Conservation (phyloP, 2,113 vertebrate species). For the Leptobrachium ailaonicum region DNA sequence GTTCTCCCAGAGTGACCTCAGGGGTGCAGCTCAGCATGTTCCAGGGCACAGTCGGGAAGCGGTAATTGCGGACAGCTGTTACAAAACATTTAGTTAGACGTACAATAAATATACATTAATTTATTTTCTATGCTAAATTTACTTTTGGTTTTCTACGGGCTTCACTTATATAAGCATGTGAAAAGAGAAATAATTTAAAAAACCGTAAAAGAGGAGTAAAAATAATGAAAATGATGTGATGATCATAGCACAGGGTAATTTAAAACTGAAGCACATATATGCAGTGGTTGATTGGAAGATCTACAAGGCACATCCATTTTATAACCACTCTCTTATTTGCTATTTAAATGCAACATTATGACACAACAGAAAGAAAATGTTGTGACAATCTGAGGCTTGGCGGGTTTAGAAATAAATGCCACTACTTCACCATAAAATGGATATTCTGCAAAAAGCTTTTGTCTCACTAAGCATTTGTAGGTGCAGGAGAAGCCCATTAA, state of each 20-base stretch:
- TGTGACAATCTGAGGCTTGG: conserved; percentile 10
- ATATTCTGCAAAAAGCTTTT: conserved; percentile 28
- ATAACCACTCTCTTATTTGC: neutral
- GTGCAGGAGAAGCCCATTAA: conserved; percentile 8
- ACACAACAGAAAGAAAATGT: conserved; percentile 1
- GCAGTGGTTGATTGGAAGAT: neutral
- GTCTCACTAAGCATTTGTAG: conserved; percentile 10
- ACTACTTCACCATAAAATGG: conserved; percentile 10
- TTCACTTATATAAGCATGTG: neutral
- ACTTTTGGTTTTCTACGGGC: neutral
- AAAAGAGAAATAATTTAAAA: neutral
- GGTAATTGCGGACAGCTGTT: conserved; percentile 13
- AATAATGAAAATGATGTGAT: too few relatives aligned
- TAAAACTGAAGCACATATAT: neutral
- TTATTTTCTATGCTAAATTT: neutral
- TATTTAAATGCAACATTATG: neutral
- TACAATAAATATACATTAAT: neutral
- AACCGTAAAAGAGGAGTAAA: neutral
- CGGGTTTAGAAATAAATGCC: conserved; percentile 12
- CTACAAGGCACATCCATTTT: neutral
- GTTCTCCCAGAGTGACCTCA: conserved; percentile 12
- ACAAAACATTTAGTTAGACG: neutral
- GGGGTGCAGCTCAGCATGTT: conserved; percentile 3
- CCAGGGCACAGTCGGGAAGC: conserved; percentile 8
- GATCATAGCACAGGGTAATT: too few relatives aligned